Conservation (phyloP, 2,113 vertebrate genomes). For the Cheirogaleus medius region DNA sequence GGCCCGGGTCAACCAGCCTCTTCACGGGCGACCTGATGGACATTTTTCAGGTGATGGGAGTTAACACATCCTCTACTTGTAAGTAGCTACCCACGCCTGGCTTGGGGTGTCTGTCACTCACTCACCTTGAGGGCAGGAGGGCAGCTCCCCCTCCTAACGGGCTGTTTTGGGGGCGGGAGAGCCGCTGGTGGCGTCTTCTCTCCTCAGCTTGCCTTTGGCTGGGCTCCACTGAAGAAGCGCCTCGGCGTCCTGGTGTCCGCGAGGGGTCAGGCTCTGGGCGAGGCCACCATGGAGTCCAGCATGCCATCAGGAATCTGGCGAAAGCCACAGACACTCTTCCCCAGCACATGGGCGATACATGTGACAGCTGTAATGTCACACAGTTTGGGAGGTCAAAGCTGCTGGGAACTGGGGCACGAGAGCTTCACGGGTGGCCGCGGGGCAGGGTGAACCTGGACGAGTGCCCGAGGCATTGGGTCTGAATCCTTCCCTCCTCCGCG, state of each 20-base stretch:
- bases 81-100: too few species aligned
- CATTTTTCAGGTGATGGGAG: not conserved
- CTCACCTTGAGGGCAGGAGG: not conserved
- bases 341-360: rapidly evolving
- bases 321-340: not conserved
- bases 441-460: rapidly evolving
- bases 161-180: not conserved
- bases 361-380: too few species aligned
- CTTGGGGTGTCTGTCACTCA: not conserved
- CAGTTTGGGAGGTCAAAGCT: not conserved
- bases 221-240: not conserved
- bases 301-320: not conserved
- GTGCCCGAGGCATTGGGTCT: not conserved
- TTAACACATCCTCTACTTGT: not conserved
- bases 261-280: not conserved
- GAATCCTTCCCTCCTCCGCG: not conserved
- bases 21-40: rapidly evolving
- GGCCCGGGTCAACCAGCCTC: not conserved
- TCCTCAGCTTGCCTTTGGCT: not conserved
- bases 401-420: rapidly evolving
- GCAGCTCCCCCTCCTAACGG: rapidly evolving
- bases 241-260: rapidly evolving
- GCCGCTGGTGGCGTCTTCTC: not conserved
- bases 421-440: rapidly evolving
- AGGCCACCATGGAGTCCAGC: not conserved